These are phyloP conservation scores for Nineta flava DNA, from an alignment of 2,888 invertebrate genomes.

Conservation along the genomic window DNA sequence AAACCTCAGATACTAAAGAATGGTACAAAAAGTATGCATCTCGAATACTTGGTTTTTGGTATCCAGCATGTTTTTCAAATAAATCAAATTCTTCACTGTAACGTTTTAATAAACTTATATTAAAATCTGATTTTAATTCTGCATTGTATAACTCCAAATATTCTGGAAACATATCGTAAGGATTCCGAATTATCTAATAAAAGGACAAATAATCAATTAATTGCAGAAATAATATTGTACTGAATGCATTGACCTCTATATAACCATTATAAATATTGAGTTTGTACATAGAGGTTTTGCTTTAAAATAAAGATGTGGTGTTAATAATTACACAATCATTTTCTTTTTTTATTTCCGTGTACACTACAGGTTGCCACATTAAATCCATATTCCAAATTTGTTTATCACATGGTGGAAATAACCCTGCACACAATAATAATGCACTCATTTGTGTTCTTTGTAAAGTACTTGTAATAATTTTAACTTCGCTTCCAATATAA, in stretches of 20 bases:
- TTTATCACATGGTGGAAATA: background rate
- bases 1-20: background rate
- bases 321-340: background rate
- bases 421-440: background rate
- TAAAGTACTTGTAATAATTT: background rate
- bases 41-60: background rate
- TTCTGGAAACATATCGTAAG: background rate
- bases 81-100: background rate
- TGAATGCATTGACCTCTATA: no score
- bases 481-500: background rate
- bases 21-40: background rate
- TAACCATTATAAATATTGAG: no score
- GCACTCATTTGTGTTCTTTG: background rate
- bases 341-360: background rate
- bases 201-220: background rate
- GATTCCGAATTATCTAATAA: background rate
- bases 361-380: background rate
- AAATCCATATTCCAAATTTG: background rate
- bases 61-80: background rate
- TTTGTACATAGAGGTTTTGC: no score
- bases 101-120: background rate
- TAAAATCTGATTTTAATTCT: background rate
- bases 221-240: no score
- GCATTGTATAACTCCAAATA: background rate
- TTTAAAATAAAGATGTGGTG: no score